Percentiles rank a stretch among this genome's conserved stretches.
phyloP scores from a whole-genome alignment of 2,888 invertebrate genomes.

The Ectropis crepuscularia region DNA sequence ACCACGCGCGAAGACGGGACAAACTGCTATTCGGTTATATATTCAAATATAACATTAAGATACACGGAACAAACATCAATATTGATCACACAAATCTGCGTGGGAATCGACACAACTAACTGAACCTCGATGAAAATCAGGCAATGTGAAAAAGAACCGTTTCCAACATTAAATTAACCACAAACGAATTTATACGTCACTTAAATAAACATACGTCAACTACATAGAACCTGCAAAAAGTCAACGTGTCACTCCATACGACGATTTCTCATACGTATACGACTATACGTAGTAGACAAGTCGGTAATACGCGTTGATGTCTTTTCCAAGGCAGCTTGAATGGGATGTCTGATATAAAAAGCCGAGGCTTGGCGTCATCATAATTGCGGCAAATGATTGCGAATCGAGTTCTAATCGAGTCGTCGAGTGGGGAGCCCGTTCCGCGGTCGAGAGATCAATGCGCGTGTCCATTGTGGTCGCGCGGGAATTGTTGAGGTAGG shows the following conservation, averaged over 20 bases:
- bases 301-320: constrained; percentile 35
- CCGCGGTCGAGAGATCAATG: constrained; percentile 57
- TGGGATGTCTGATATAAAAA: constrained; percentile 22
- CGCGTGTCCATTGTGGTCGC: constrained; percentile 51
- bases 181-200: too few species aligned
- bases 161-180: too few species aligned
- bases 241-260: background rate
- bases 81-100: too few species aligned
- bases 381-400: constrained; percentile 54
- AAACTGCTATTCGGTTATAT: too few species aligned
- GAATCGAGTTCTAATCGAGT: constrained; percentile 53
- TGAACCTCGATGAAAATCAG: too few species aligned
- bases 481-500: constrained; percentile 24
- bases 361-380: constrained; percentile 26
- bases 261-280: background rate
- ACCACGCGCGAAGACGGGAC: too few species aligned
- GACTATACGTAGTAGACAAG: background rate
- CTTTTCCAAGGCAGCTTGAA: constrained; percentile 27
- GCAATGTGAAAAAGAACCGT: too few species aligned
- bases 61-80: too few species aligned
- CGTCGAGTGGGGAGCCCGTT: constrained; percentile 65
- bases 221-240: background rate
- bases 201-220: too few species aligned
- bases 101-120: too few species aligned
- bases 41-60: too few species aligned